Evolutionary conservation across 2,797 vertebrate species (phyloP), one percentile per base, ranked within the genome.

Genomic region (Balearica regulorum): DNA sequence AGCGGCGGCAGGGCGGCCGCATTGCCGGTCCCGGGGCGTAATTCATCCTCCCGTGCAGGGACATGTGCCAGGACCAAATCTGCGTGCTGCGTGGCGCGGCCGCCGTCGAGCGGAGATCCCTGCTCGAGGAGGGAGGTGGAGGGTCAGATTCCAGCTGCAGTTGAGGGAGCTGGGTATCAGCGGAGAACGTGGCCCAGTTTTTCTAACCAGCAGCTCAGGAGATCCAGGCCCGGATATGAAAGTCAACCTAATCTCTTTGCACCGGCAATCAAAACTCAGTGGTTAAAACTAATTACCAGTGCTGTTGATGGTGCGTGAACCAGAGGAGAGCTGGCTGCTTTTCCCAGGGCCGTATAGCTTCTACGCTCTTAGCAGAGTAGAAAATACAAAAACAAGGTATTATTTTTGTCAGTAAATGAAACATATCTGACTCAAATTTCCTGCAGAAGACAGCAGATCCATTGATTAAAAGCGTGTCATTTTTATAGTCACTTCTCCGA

Each of bases 341-440:
- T 92, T 89, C 93, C 82, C 89, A 95, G 46, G 82, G 72, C 70
- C 75, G 76, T 72, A 62, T 29, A 79, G 31, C 60, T 83, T 76
- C 75, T 95, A 51, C 0, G 8, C 73, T 82, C 77, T 73, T 85
- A 84, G 61, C 28, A 2, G 76, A 94, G 76, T 86, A 97, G 82
- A 89, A 97, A 97, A 89, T 82, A 84, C 41, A 90, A 75, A 86
- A 77, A 39, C 79, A 94, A 57, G 39, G 46, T 31, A 93, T 81
- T 96, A 86, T 96, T 92, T 96, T 97, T 94, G 87, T 78, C 77
- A 54, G 83, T 90, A 97, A 96, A 82, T 86, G 93, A 64, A 94
- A 96, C 88, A 92, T 95, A 92, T 91, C 84, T 91, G 84, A 95
- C 87, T 95, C 82, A 86, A 92, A 95, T 96, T 97, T 97, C 93